Base-by-base conservation (phyloP, 1,140 invertebrate species). In the Ladona fulva region DNA sequence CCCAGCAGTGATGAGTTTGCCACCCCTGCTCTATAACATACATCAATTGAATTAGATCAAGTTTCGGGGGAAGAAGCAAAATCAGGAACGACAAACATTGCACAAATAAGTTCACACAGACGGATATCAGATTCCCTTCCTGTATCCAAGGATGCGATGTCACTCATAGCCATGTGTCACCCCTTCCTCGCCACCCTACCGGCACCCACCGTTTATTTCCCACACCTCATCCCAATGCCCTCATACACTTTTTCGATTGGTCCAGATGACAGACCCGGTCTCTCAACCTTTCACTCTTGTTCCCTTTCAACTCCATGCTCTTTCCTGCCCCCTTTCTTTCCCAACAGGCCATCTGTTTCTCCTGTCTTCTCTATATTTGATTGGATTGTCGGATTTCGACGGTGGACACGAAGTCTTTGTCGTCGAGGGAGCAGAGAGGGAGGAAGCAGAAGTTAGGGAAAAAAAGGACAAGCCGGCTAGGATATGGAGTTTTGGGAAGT, bases 331-430 rank as follows among this genome's bases (percentile, higher is more conserved):
- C 52, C 52, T 19, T 66, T 16, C 52, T 66, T 66, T 12, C 52
- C 52, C 52, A 19, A 66, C n/a, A 19, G 14, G 14, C 52, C n/a
- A 16, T 19, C 52, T 22, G 52, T 66, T 22, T 66, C 52, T 66
- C 52, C 52, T 66, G 52, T 66, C 52, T 66, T 66, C 52, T 66
- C 52, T 66, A 66, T 66, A 66, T 66, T 66, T 66, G 52, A 66
- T 66, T 66, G 52, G 52, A 66, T 66, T 66, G 52, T 66, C 52
- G 52, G 52, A 66, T 66, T 66, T 66, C 52, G 52, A 66, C 52
- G 52, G 52, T 66, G 52, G 52, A 66, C 52, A 66, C 52, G 52
- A 66, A 66, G 52, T 66, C 52, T 66, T 66, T 66, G 52, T 66
- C n/a, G 52, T 66, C 52, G 52, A 66, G 52, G 52, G 52, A 22